phyloP scores from a whole-genome alignment of 2,888 invertebrate genomes.

The Dasypogon diadema region DNA sequence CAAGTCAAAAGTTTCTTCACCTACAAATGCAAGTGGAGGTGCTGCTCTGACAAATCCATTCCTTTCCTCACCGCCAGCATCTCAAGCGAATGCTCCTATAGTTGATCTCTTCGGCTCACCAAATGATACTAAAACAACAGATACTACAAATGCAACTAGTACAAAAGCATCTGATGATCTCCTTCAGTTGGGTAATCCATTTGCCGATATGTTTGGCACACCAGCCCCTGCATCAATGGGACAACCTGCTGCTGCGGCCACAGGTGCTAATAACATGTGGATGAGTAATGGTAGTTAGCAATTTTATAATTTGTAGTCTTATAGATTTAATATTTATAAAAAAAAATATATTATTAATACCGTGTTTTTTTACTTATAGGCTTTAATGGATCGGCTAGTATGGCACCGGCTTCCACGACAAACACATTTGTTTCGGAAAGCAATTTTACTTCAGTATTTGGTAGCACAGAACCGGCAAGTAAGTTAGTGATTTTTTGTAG shows the following conservation, averaged over 20 bases:
- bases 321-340: neutral
- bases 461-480: slow-evolving; percentile 78
- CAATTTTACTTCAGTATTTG: slow-evolving; percentile 90
- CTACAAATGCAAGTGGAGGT: slow-evolving; percentile 73
- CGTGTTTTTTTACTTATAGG: slow-evolving; percentile 62
- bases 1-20: slow-evolving; percentile 86
- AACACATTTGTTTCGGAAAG: slow-evolving; percentile 85
- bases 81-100: slow-evolving; percentile 73
- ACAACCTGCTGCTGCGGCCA: slow-evolving; percentile 62
- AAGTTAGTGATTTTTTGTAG: slow-evolving; percentile 65
- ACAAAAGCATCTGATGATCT: slow-evolving; percentile 89
- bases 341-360: neutral
- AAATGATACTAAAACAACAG: slow-evolving; percentile 64
- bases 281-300: slow-evolving; percentile 68
- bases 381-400: slow-evolving; percentile 67
- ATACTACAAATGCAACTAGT: slow-evolving; percentile 66
- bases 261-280: slow-evolving; percentile 69
- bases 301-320: slow-evolving; percentile 28
- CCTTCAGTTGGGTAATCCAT: slow-evolving; percentile 90
- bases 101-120: slow-evolving; percentile 84
- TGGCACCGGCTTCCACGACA: slow-evolving; percentile 64
- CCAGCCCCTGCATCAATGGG: slow-evolving; percentile 65
- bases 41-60: slow-evolving; percentile 85
- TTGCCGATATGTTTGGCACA: slow-evolving; percentile 84
- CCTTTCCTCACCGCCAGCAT: slow-evolving; percentile 77